Base-by-base conservation (phyloP, 1,140 invertebrate species). In the Drosophila ananassae region DNA sequence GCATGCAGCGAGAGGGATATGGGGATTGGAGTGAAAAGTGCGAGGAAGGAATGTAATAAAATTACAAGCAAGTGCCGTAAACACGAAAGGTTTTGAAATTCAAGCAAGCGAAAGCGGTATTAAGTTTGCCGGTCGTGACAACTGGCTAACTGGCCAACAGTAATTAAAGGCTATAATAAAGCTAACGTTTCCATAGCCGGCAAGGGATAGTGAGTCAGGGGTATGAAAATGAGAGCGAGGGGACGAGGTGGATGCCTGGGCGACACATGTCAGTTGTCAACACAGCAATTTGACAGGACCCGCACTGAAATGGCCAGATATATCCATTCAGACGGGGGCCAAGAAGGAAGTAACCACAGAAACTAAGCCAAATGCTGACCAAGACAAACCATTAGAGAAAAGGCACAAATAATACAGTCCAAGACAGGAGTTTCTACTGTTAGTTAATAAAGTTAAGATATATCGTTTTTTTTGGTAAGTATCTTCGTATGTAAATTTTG, bases 151-250 rank as follows among this genome's bases (percentile, higher is more conserved):
- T 62, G 71, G 55, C 48, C 73, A 64, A 61, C 72, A 87, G 82
- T 89, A 87, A 87, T 87, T 87, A 89, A 76, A 73, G 74, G 64
- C 75, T 51, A 75, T 87, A 79, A 82, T 76, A 74, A 87, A 81
- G 77, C 81, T 77, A 46, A 69, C 48, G 53, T 74, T 64, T 58
- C 68, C 64, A 28, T 7, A 17, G 53, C 4, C 2, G 24, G 34
- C 2, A 9, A 32, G 28, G 13, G 34, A 51, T n/a, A 25, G 47
- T 3, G 39, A 12, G 32, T 30, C 24, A n/a, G 24, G 24, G 24
- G 2, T 34, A 7, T 21, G 41, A 48, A 37, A 8, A 1, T 25
- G 54, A 2, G 21, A 30, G 12, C 4, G 1, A 17, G 17, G 17
- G 1, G 17, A n/a, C 17, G 32, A 32, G 52, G 22, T 37, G 32